Percentiles rank a stretch among this genome's conserved stretches.
Evolutionary conservation across 2,113 vertebrate species (phyloP).

Genomic region (Ramphastos sulfuratus): DNA sequence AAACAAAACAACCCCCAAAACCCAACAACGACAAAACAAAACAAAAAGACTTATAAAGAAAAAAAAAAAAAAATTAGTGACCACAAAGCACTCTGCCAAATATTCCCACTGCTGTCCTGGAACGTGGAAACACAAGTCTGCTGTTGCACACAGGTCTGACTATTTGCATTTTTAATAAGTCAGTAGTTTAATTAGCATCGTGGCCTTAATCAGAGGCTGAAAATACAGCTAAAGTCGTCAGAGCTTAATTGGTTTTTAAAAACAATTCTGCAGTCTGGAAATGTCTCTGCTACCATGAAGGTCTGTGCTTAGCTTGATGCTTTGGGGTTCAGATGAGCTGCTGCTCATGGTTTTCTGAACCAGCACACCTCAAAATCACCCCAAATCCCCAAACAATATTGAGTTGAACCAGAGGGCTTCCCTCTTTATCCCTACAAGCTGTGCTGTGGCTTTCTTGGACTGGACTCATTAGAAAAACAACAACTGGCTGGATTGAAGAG

Average conservation of each 20-base stretch:
- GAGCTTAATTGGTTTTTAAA: slow-evolving; percentile 72
- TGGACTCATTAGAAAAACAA: background rate
- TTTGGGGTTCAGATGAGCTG: background rate
- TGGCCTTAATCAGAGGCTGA: slow-evolving; percentile 74
- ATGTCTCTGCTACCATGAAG: background rate
- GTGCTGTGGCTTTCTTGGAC: background rate
- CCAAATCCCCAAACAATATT: background rate
- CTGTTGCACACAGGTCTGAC: slow-evolving; percentile 49
- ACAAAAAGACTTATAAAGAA: background rate
- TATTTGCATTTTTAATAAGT: slow-evolving; percentile 79
- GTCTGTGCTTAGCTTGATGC: background rate
- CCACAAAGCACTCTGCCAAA: background rate
- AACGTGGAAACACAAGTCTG: slow-evolving; percentile 21
- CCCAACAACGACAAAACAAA: no score
- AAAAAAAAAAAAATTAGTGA: background rate
- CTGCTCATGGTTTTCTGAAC: background rate
- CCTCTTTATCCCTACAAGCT: background rate
- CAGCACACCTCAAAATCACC: background rate
- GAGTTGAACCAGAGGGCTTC: background rate
- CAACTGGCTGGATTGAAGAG: background rate
- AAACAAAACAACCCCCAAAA: no score
- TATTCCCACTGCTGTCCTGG: slow-evolving; percentile 5
- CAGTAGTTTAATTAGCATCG: slow-evolving; percentile 76
- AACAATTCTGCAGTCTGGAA: slow-evolving; percentile 24
- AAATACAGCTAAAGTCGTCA: slow-evolving; percentile 77